These are phyloP conservation scores for Sebastes diaconus DNA, from an alignment of 2,797 vertebrate species.

Conservation along the genomic window DNA sequence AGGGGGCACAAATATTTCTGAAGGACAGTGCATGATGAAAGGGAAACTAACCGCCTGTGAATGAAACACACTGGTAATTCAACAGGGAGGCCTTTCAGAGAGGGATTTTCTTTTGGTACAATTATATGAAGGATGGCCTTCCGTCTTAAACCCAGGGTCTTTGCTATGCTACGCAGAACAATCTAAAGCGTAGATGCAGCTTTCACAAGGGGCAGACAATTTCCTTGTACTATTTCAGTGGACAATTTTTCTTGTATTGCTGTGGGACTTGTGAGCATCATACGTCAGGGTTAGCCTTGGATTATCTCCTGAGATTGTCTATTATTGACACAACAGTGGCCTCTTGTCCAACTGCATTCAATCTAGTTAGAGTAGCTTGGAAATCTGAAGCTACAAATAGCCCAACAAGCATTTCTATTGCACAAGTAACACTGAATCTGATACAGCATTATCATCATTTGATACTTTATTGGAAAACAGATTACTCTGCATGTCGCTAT, in stretches of 20 bases:
- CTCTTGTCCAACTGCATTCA: background rate
- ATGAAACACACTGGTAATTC: constrained; percentile 25
- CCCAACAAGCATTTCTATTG: background rate
- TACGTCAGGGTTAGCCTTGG: constrained; percentile 18
- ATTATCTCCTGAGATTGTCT: constrained; percentile 21
- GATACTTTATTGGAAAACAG: background rate
- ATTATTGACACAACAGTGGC: constrained; percentile 10
- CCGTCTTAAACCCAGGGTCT: constrained; percentile 16
- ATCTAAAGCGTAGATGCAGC: background rate
- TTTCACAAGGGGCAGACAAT: constrained; percentile 21
- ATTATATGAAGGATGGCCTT: constrained; percentile 35
- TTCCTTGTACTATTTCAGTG: constrained; percentile 7
- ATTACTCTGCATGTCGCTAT: background rate
- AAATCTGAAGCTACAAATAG: background rate
- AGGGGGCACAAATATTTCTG: background rate
- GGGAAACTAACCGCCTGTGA: background rate
- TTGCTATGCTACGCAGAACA: constrained; percentile 19
- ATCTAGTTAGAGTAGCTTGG: background rate
- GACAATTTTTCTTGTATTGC: constrained; percentile 35
- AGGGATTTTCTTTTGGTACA: constrained; percentile 27
- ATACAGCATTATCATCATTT: background rate
- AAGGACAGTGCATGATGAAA: constrained; percentile 38
- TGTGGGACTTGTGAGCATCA: constrained; percentile 15
- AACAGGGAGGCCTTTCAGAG: constrained; percentile 22
- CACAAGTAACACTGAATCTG: background rate